phyloP scores from a whole-genome alignment of 2,113 vertebrate genomes.

The Mastomys natalensis region DNA sequence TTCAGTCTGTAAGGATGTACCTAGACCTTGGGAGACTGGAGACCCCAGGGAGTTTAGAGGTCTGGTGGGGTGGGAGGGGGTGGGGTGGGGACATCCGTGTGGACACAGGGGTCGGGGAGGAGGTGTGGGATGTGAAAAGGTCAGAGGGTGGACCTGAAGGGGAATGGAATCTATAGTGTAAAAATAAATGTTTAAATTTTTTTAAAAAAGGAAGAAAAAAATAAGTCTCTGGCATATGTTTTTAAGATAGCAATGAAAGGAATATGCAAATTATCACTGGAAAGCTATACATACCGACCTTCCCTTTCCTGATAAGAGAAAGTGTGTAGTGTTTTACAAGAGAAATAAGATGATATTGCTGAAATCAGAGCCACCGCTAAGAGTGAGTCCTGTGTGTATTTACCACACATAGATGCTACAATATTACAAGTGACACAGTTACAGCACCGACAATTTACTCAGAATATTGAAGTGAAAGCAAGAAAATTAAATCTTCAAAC shows the following conservation, averaged over 20 bases:
- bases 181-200: no score
- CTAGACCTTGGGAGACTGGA: no score
- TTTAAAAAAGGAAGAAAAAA: not conserved
- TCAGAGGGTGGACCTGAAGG: no score
- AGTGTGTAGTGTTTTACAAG: not conserved
- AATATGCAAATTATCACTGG: not conserved
- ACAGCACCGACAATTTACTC: not conserved
- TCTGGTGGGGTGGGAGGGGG: no score
- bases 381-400: not conserved
- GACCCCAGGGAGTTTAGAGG: no score
- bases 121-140: no score
- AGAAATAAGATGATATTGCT: not conserved
- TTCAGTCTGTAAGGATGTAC: no score
- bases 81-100: no score
- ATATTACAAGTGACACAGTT: not conserved
- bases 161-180: no score
- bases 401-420: not conserved
- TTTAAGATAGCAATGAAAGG: not conserved
- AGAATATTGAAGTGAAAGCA: not conserved
- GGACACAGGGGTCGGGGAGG: no score
- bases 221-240: not conserved
- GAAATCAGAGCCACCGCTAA: not conserved
- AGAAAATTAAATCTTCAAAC: slow-evolving; percentile 20
- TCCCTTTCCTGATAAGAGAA: not conserved
- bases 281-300: not conserved